Evolutionary conservation across 2,113 vertebrate species (phyloP).

Genomic region (Grallaria varia): DNA sequence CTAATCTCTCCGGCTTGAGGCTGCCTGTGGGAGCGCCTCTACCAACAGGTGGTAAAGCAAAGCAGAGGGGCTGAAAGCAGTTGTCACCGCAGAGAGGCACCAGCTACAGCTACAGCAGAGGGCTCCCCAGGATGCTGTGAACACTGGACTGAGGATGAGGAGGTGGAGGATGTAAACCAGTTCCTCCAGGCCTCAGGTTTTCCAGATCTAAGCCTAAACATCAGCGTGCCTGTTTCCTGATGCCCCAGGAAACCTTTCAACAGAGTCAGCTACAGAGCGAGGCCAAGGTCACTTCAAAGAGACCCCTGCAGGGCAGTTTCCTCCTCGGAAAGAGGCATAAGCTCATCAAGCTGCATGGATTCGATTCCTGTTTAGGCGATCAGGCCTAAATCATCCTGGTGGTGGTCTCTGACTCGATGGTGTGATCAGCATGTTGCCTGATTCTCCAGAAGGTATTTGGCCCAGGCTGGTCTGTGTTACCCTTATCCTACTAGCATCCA

Average conservation of each 20-base stretch:
- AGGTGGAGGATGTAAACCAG: background rate
- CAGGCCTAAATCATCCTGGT: background rate
- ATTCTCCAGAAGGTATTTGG: background rate
- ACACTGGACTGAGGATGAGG: background rate
- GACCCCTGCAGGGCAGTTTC: background rate
- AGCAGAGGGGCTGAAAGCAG: background rate
- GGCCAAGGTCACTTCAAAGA: background rate
- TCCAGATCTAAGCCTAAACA: background rate
- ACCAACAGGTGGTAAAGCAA: conserved; percentile 55
- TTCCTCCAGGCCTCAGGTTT: background rate
- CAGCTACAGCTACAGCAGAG: background rate
- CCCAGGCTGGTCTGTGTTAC: background rate
- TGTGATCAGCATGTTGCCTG: background rate
- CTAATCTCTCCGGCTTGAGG: conserved; percentile 31
- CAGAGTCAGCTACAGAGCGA: background rate
- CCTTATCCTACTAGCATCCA: background rate
- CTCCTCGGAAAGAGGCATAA: background rate
- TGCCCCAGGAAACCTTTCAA: background rate
- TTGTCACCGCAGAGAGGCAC: background rate
- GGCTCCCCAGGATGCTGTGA: background rate
- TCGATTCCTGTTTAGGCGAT: background rate
- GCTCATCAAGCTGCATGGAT: background rate
- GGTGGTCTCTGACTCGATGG: background rate
- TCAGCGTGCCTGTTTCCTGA: background rate
- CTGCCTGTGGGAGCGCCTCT: background rate